Evolutionary conservation across 2,888 invertebrate genomes (phyloP).

Genomic region (Agrotis segetum): DNA sequence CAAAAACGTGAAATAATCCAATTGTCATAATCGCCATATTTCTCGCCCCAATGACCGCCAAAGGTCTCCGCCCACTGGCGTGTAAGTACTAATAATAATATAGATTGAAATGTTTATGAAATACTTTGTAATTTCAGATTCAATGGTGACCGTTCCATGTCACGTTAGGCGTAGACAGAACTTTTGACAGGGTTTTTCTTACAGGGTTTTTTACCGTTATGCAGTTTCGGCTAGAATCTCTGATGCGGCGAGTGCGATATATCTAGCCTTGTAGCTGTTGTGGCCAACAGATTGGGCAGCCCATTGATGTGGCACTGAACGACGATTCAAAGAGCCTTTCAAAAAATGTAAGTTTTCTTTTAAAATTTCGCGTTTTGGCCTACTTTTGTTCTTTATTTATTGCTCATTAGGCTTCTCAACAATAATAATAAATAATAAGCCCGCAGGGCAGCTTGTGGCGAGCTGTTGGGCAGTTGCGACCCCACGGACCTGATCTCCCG

Average conservation of each 20-base stretch:
- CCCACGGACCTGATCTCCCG: no score
- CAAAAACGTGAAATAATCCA: conserved; percentile 48
- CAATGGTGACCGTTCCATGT: not conserved
- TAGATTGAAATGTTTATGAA: conserved; percentile 17
- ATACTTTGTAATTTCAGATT: not conserved
- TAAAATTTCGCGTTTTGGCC: no score
- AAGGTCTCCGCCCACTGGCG: conserved; percentile 44
- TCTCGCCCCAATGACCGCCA: conserved; percentile 21
- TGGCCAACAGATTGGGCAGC: not conserved
- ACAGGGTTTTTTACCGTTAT: no score
- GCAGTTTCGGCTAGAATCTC: no score
- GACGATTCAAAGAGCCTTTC: not conserved
- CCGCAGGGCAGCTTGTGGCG: no score
- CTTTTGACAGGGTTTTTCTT: not conserved
- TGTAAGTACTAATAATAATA: conserved; percentile 33
- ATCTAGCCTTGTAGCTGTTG: no score
- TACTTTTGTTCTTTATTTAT: no score
- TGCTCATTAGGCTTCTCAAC: no score
- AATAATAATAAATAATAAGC: no score
- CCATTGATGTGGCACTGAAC: not conserved
- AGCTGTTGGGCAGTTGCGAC: no score
- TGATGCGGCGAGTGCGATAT: no score
- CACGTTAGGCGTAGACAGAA: conserved; percentile 24
- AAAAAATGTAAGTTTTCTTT: no score
- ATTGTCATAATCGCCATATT: conserved; percentile 34